phyloP scores from a whole-genome alignment of 2,797 vertebrate species.

The Parauchenoglanis punctatus region DNA sequence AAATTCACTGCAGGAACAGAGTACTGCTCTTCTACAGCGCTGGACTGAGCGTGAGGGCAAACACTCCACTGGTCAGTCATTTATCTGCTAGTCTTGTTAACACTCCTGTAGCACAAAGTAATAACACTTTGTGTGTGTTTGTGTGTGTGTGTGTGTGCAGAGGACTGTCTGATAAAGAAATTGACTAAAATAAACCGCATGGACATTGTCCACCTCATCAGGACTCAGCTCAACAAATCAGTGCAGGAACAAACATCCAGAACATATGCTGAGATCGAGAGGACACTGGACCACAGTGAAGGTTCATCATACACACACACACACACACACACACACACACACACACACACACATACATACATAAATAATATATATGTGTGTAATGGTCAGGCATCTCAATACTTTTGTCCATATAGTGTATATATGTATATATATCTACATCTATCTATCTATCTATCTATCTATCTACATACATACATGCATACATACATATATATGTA shows the following conservation, averaged over 20 bases:
- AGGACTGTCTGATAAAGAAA: slow-evolving; percentile 86
- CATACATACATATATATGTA: too few species aligned
- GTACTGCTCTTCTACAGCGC: slow-evolving; percentile 89
- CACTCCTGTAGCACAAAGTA: background rate
- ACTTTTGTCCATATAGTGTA: too few species aligned
- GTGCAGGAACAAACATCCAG: slow-evolving; percentile 79
- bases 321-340: background rate
- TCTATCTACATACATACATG: too few species aligned
- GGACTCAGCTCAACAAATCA: slow-evolving; percentile 85
- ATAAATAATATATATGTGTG: background rate
- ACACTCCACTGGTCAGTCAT: slow-evolving; percentile 85
- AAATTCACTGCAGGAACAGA: slow-evolving; percentile 96
- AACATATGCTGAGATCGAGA: slow-evolving; percentile 89
- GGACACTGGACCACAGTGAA: slow-evolving; percentile 93
- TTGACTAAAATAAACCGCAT: slow-evolving; percentile 97
- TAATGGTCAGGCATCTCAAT: background rate
- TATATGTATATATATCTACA: too few species aligned
- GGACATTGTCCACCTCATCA: slow-evolving; percentile 97
- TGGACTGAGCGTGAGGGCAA: slow-evolving; percentile 94
- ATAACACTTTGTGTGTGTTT: background rate
- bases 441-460: too few species aligned
- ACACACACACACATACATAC: background rate
- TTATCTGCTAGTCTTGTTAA: background rate
- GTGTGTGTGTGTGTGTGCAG: slow-evolving; percentile 66
- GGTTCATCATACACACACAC: slow-evolving; percentile 68